Conservation (phyloP, 2,888 invertebrate genomes). For the Mesochorus sp. region DNA sequence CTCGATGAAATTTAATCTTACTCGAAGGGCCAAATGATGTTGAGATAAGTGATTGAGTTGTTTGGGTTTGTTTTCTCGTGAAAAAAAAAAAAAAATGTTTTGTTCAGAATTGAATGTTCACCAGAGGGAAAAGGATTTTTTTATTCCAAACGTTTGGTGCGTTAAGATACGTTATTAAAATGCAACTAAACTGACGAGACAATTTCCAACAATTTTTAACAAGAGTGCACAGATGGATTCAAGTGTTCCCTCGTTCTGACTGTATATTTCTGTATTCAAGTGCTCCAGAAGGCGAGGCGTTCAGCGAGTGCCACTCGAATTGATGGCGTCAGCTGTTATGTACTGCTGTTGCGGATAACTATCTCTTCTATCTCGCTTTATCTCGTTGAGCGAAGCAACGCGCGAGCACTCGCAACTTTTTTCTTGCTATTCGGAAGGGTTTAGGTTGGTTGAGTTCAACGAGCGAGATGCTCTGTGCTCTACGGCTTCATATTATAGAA, state of each 20-base stretch:
- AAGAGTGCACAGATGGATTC: conserved; percentile 79
- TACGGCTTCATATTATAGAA: conserved; percentile 9
- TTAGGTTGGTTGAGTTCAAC: neutral
- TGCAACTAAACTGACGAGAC: conserved; percentile 4
- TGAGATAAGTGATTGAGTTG: too few relatives aligned
- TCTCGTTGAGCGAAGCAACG: conserved; percentile 48
- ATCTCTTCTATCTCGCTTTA: conserved; percentile 40
- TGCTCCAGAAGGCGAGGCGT: conserved; percentile 51
- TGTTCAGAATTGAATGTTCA: too few relatives aligned
- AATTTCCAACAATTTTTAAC: conserved; percentile 69
- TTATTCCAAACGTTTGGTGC: too few relatives aligned
- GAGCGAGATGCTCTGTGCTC: neutral
- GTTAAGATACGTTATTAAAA: neutral
- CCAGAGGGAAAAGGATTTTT: too few relatives aligned
- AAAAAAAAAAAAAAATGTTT: too few relatives aligned
- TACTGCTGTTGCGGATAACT: conserved; percentile 73
- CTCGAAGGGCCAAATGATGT: too few relatives aligned
- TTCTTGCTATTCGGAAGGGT: conserved; percentile 22
- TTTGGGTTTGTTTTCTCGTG: too few relatives aligned
- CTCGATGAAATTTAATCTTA: too few relatives aligned
- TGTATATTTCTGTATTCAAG: conserved; percentile 62
- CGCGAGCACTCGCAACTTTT: conserved; percentile 46
- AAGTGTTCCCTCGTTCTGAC: conserved; percentile 68
- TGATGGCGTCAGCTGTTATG: conserved; percentile 81
- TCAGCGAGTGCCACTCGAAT: conserved; percentile 69